A percentile compares a stretch with the other conserved stretches of the same genome.
Conservation (phyloP, 2,797 vertebrate genomes). For the Notamacropus eugenii region DNA sequence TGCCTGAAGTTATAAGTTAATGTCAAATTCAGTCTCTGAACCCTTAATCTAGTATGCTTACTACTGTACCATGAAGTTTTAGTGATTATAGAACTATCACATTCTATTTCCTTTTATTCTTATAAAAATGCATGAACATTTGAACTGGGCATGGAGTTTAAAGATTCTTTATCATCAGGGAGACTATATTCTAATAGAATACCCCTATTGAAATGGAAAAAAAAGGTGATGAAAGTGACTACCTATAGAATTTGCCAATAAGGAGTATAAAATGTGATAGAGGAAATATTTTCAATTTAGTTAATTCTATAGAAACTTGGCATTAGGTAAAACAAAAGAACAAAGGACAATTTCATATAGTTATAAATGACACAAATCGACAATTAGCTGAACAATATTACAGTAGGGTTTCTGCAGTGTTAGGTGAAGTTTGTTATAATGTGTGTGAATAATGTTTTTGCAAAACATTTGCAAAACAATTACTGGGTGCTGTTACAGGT, state of each 20-base stretch:
- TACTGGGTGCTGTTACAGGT: background rate
- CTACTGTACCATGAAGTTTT: background rate
- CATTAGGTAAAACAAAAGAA: no score
- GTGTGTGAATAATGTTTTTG: background rate
- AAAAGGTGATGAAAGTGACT: background rate
- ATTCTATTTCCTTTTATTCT: background rate
- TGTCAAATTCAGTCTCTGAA: conserved; percentile 5
- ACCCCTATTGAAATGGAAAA: background rate
- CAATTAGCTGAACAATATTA: background rate
- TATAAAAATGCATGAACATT: background rate
- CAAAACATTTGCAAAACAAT: background rate
- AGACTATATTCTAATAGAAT: background rate
- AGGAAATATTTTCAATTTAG: background rate
- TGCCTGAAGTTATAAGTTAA: background rate
- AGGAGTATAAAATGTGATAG: background rate
- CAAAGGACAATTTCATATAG: background rate
- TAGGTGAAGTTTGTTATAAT: background rate
- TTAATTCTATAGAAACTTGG: background rate
- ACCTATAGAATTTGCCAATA: background rate
- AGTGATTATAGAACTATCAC: background rate
- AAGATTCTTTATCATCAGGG: background rate
- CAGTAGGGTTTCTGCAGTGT: background rate
- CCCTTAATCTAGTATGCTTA: background rate
- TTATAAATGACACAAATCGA: background rate
- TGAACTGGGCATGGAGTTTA: background rate